Base-by-base conservation (phyloP, 2,888 invertebrate species). In the Tinea semifulvella region DNA sequence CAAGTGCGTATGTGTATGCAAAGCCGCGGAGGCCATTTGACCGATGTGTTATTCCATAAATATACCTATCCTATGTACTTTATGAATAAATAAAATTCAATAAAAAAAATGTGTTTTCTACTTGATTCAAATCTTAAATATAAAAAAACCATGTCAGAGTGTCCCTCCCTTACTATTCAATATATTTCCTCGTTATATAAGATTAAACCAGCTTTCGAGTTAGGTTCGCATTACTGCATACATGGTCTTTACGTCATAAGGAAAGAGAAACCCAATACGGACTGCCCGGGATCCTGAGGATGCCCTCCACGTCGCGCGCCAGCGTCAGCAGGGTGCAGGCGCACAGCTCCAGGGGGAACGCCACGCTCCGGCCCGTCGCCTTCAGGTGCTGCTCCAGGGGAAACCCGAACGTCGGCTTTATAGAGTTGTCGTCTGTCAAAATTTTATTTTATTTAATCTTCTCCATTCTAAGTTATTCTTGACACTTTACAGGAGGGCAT, bases 261-360 rank as follows among this genome's bases (percentile, higher is more conserved):
- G n/a, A n/a, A n/a, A n/a, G n/a, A n/a, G n/a, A n/a, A n/a, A n/a
- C n/a, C n/a, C n/a, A n/a, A 38, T 19, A 60, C 67, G 54, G 58
- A 84, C 90, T 89, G 56, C 96, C 96, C 46, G 94, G 94, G 56
- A 98, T 90, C 59, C 98, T 85, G 65, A 98, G 92, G 19, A 98
- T 81, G 2, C 98, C 98, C 72, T 97, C 96, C 65, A 98, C 97
- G 49, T 88, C 88, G 57, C 96, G 84, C 1, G 93, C 95, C 19
- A 89, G 82, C 60, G 92, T 91, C 48, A 90, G 76, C 36, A 98
- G 80, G 14, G 90, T 89, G 55, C 92, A 91, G 43, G 96, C 89
- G 65, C 97, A 97, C 43, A 94, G 82, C 71, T 97, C 97, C 47
- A 98, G 83, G 1, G 96, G 96, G 60, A 90, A 88, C 1, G 98